Conservation (phyloP, 2,888 invertebrate genomes). For the Folsomia manolachei region DNA sequence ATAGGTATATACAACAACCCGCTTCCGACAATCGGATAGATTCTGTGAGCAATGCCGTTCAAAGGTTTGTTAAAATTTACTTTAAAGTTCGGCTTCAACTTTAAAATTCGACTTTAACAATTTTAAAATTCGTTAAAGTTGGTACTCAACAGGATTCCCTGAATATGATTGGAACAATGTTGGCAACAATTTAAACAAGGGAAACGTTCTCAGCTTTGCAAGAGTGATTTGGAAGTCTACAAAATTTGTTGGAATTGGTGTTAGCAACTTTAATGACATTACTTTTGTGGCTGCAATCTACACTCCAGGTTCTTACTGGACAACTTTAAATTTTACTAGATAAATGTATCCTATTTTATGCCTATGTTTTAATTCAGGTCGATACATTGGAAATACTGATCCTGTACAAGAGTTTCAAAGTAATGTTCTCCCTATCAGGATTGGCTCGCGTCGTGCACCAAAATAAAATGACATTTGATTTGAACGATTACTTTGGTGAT, state of each 20-base stretch:
- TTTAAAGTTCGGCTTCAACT: too few species aligned
- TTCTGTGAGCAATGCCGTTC: conserved; percentile 34
- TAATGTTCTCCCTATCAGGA: conserved; percentile 26
- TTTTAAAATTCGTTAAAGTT: too few species aligned
- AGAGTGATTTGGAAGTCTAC: conserved; percentile 32
- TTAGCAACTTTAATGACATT: conserved; percentile 13
- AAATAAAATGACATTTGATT: too few species aligned
- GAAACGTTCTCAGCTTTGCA: conserved; percentile 27
- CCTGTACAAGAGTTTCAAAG: conserved; percentile 19
- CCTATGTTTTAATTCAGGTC: too few species aligned
- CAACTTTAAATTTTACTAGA: too few species aligned
- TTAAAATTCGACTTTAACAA: too few species aligned
- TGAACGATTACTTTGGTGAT: too few species aligned
- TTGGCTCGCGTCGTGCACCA: too few species aligned
- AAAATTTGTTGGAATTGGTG: conserved; percentile 29
- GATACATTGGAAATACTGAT: conserved; percentile 26
- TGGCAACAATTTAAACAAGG: conserved; percentile 23
- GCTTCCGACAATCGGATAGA: conserved; percentile 11
- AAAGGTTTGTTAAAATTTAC: too few species aligned
- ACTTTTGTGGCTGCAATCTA: conserved; percentile 30
- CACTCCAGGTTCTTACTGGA: too few species aligned
- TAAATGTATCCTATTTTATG: too few species aligned
- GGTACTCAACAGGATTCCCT: conserved; percentile 32
- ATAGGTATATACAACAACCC: conserved; percentile 35
- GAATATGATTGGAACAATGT: conserved; percentile 29